phyloP scores from a whole-genome alignment of 2,113 vertebrate genomes.

The Notarius quadriscutis region DNA sequence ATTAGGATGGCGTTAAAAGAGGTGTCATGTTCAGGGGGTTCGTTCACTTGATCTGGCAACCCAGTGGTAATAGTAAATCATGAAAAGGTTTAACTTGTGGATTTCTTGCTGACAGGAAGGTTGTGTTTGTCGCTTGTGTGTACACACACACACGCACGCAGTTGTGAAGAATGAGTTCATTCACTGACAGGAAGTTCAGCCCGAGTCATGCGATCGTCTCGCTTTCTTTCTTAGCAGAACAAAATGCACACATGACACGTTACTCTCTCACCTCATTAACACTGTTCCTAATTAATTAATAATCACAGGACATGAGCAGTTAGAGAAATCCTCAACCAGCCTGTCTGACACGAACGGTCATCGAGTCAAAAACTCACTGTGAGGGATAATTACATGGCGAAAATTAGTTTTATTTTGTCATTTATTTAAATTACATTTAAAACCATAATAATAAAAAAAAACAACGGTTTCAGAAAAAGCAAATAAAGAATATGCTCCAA shows the following conservation, averaged over 20 bases:
- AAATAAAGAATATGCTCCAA: no score
- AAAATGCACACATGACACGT: neutral
- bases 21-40: neutral
- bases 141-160: constrained; percentile 12
- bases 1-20: neutral
- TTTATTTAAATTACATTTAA: no score
- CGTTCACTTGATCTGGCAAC: neutral
- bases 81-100: neutral
- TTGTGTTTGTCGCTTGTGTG: neutral
- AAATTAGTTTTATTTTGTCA: no score
- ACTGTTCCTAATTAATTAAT: no score
- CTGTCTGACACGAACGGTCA: no score
- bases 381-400: neutral
- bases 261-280: neutral
- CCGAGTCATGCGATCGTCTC: constrained; percentile 61
- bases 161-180: constrained; percentile 56
- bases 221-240: constrained; percentile 44
- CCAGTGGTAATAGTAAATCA: neutral
- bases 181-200: constrained; percentile 56
- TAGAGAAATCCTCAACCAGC: no score
- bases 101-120: constrained; percentile 1
- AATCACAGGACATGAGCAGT: neutral
- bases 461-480: no score
- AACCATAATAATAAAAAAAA: no score
- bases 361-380: neutral